phyloP scores from a whole-genome alignment of 2,797 vertebrate genomes.

The Microctenopoma stevenorrisi region DNA sequence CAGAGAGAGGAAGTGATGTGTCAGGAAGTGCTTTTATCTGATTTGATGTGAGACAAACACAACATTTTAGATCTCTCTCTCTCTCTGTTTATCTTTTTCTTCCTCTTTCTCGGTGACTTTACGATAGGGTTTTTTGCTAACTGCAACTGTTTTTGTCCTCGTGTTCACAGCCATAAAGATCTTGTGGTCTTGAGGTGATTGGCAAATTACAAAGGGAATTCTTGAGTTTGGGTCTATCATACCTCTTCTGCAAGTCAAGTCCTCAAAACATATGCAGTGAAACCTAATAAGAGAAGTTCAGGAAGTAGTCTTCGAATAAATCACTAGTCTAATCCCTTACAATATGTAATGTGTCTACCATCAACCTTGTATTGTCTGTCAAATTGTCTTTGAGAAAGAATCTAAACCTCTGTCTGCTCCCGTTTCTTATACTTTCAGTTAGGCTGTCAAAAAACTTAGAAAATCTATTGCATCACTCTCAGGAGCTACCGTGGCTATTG shows the following conservation, averaged over 20 bases:
- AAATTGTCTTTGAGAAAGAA: constrained; percentile 26
- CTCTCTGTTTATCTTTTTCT: constrained; percentile 10
- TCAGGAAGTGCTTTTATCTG: constrained; percentile 81
- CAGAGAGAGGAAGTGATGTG: constrained; percentile 78
- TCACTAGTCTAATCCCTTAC: constrained; percentile 32
- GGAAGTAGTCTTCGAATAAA: constrained; percentile 33
- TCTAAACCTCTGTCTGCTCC: constrained; percentile 21
- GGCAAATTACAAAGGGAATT: constrained; percentile 57
- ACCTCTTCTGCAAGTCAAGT: constrained; percentile 29
- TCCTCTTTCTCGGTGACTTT: constrained; percentile 31
- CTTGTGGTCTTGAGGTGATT: constrained; percentile 46
- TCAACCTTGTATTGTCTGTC: constrained; percentile 49
- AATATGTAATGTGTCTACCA: constrained; percentile 29
- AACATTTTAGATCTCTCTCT: constrained; percentile 45
- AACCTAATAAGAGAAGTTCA: constrained; percentile 34
- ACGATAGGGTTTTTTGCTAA: constrained; percentile 17
- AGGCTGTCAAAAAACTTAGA: constrained; percentile 15
- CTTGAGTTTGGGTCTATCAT: constrained; percentile 23
- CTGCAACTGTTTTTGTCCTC: constrained; percentile 15
- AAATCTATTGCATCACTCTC: constrained; percentile 16
- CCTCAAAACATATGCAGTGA: constrained; percentile 26
- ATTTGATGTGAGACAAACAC: constrained; percentile 79
- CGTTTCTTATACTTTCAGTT: constrained; percentile 21
- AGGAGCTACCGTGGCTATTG: constrained; percentile 3
- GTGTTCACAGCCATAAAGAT: constrained; percentile 21